phyloP scores from a whole-genome alignment of 2,797 vertebrate species.

The Acridotheres tristis region DNA sequence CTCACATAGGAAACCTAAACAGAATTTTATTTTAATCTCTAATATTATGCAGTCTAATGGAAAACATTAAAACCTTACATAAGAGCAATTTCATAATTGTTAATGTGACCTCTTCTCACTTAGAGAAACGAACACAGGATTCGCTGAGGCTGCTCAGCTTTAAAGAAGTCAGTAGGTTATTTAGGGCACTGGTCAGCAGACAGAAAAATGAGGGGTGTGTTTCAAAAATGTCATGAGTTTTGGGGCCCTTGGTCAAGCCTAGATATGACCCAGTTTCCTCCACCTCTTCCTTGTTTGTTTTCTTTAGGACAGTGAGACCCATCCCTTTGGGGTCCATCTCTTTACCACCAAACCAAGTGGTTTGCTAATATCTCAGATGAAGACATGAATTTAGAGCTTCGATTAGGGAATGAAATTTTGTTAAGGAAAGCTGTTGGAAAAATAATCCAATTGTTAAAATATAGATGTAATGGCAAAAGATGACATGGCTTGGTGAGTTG shows the following conservation, averaged over 20 bases:
- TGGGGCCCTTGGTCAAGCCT: not conserved
- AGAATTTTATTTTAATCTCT: slow-evolving; percentile 63
- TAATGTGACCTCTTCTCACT: slow-evolving; percentile 22
- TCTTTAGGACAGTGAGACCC: not conserved
- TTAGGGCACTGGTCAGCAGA: not conserved
- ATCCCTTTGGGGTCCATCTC: not conserved
- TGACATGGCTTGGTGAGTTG: not conserved
- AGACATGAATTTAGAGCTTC: not conserved
- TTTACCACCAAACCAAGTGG: not conserved
- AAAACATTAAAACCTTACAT: slow-evolving; percentile 46
- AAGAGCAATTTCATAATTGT: slow-evolving; percentile 48
- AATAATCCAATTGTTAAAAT: not conserved
- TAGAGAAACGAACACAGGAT: not conserved
- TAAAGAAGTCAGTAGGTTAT: not conserved
- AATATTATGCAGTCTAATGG: slow-evolving; percentile 40
- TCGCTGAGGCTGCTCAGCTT: not conserved
- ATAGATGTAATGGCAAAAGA: not conserved
- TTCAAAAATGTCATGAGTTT: not conserved
- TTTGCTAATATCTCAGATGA: not conserved
- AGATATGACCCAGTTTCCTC: not conserved
- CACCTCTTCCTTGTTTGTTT: not conserved
- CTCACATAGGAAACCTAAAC: slow-evolving; percentile 47
- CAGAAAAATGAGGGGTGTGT: not conserved
- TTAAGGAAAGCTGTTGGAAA: not conserved
- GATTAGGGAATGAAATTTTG: not conserved